These are phyloP conservation scores for Helicoverpa zea DNA, from an alignment of 1,140 invertebrate species.

Conservation along the genomic window DNA sequence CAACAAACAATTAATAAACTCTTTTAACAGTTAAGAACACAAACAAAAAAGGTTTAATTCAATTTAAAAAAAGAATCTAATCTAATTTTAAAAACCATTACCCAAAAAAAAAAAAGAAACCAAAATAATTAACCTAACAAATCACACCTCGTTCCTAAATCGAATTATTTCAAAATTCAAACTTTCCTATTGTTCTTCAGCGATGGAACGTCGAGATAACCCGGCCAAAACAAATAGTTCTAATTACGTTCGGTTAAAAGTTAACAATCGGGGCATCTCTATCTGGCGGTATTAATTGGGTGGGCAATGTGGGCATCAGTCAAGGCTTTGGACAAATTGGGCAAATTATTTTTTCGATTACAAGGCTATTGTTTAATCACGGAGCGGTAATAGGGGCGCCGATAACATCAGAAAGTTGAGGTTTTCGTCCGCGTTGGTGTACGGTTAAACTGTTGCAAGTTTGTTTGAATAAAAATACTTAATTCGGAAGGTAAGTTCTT, in stretches of 20 bases:
- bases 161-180: constrained; percentile 68
- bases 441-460: constrained; percentile 31
- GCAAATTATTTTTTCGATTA: constrained; percentile 84
- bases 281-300: constrained; percentile 67
- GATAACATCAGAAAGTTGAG: constrained; percentile 65
- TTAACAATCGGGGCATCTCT: constrained; percentile 74
- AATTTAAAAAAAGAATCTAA: background rate
- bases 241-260: constrained; percentile 77
- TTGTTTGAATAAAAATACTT: background rate
- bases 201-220: constrained; percentile 68
- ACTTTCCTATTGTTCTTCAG: constrained; percentile 75
- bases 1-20: background rate
- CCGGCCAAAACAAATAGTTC: constrained; percentile 78
- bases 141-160: constrained; percentile 63
- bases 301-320: constrained; percentile 52
- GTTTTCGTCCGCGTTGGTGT: constrained; percentile 50
- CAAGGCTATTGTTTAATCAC: constrained; percentile 81
- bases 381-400: constrained; percentile 69
- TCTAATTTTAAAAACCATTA: background rate
- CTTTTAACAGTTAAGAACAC: background rate
- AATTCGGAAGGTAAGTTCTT: no score
- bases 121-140: constrained; percentile 60
- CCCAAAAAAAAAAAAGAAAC: constrained; percentile 12
- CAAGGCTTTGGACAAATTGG: constrained; percentile 66
- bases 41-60: background rate